These are phyloP conservation scores for Latheticus oryzae DNA, from an alignment of 2,888 invertebrate species.

Conservation along the genomic window DNA sequence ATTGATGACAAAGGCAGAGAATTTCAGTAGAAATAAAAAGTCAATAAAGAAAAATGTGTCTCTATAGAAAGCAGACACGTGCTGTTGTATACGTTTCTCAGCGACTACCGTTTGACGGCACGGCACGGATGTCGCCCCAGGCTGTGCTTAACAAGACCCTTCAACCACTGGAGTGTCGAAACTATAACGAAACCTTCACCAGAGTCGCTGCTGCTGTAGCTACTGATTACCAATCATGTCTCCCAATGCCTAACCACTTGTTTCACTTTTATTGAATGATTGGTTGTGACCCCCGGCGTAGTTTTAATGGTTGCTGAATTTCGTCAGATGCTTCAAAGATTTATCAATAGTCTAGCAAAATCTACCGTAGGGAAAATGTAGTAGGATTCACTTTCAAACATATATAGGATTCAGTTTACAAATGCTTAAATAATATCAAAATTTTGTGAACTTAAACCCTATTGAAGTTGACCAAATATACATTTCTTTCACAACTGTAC, in stretches of 20 bases:
- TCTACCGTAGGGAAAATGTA: too few species aligned
- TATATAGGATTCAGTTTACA: too few species aligned
- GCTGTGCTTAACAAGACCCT: constrained; percentile 60
- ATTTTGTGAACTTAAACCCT: not conserved
- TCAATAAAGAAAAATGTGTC: constrained; percentile 43
- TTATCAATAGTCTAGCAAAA: too few species aligned
- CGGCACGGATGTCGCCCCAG: constrained; percentile 51
- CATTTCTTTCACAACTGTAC: constrained; percentile 15
- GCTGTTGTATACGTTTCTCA: constrained; percentile 56
- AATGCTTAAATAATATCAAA: constrained; percentile 28
- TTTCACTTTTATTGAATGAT: constrained; percentile 61
- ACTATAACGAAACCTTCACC: constrained; percentile 53
- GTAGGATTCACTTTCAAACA: too few species aligned
- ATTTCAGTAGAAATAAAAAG: constrained; percentile 31
- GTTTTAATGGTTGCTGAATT: constrained; percentile 62
- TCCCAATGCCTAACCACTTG: constrained; percentile 53
- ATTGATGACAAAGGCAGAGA: constrained; percentile 23
- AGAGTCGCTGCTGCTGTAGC: constrained; percentile 48
- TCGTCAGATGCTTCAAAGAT: constrained; percentile 53
- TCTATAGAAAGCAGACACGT: constrained; percentile 59
- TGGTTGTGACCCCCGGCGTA: constrained; percentile 57
- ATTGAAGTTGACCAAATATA: constrained; percentile 27
- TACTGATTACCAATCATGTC: constrained; percentile 55
- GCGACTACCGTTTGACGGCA: constrained; percentile 52
- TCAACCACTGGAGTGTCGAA: constrained; percentile 51